These are phyloP conservation scores for Edolisoma coerulescens DNA, from an alignment of 2,113 vertebrate genomes.

Conservation along the genomic window DNA sequence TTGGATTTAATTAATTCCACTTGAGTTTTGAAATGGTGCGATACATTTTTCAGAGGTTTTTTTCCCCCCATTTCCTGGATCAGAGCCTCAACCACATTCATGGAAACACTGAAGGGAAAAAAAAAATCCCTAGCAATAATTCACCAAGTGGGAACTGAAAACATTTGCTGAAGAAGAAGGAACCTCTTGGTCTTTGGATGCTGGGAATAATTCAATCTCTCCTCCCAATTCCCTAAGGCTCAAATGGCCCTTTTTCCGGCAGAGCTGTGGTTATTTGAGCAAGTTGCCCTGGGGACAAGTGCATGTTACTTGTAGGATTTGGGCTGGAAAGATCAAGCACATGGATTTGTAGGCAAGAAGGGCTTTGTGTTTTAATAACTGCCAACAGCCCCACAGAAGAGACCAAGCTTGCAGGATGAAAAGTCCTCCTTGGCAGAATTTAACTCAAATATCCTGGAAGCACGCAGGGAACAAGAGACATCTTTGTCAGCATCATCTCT, in stretches of 20 bases:
- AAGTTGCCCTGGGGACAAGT: constrained; percentile 54
- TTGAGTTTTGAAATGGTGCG: constrained; percentile 62
- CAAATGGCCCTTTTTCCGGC: constrained; percentile 29
- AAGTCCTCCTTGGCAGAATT: constrained; percentile 4
- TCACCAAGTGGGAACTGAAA: constrained; percentile 55
- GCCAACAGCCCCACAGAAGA: constrained; percentile 18
- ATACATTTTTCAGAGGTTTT: constrained; percentile 57
- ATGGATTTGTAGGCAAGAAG: constrained; percentile 44
- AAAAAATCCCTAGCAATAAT: constrained; percentile 58
- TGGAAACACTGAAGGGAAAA: constrained; percentile 60
- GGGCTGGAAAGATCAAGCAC: constrained; percentile 49
- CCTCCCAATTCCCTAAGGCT: constrained; percentile 44
- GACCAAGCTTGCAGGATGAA: neutral
- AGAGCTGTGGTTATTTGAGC: constrained; percentile 50
- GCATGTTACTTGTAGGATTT: constrained; percentile 56
- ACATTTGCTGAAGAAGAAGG: constrained; percentile 38
- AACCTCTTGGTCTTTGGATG: constrained; percentile 42
- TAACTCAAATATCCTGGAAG: constrained; percentile 14
- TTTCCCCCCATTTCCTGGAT: constrained; percentile 57
- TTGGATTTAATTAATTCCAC: constrained; percentile 76
- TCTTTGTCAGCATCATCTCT: neutral
- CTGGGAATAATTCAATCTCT: constrained; percentile 55
- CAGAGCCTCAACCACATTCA: constrained; percentile 62
- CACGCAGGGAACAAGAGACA: neutral
- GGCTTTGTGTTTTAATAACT: constrained; percentile 45